phyloP scores from a whole-genome alignment of 2,113 vertebrate species.

The Merops nubicus region DNA sequence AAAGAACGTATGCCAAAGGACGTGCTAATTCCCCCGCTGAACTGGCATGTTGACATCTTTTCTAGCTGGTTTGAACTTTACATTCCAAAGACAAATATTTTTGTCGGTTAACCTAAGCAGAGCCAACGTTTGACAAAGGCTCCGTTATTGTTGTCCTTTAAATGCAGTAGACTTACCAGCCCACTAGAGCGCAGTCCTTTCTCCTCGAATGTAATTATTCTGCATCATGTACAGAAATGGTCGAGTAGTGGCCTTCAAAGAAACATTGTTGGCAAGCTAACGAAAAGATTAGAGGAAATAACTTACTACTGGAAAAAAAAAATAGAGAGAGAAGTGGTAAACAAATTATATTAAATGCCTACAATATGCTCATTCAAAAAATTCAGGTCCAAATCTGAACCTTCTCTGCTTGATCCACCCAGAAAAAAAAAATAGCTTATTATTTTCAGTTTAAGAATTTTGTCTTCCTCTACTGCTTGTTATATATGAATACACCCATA shows the following conservation, averaged over 20 bases:
- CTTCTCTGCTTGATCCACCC: background rate
- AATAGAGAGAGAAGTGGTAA: background rate
- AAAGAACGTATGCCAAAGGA: background rate
- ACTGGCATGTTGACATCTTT: background rate
- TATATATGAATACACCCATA: background rate
- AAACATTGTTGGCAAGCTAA: background rate
- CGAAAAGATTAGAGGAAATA: background rate
- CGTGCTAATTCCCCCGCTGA: accelerated
- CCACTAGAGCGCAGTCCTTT: background rate
- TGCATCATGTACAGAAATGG: background rate
- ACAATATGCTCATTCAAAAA: background rate
- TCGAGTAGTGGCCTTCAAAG: background rate
- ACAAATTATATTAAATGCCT: background rate
- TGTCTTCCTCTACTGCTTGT: background rate
- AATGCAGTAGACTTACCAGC: background rate
- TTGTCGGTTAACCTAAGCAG: background rate
- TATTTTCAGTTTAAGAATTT: background rate
- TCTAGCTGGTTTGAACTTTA: background rate
- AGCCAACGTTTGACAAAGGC: background rate
- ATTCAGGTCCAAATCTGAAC: background rate
- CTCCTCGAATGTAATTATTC: background rate
- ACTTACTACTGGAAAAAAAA: background rate
- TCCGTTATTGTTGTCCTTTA: background rate
- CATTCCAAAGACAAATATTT: slow-evolving; percentile 11
- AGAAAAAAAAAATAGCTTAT: background rate